Percentiles rank a stretch among this genome's conserved stretches.
Evolutionary conservation across 2,888 invertebrate species (phyloP).

Genomic region (Phengaris alcon): DNA sequence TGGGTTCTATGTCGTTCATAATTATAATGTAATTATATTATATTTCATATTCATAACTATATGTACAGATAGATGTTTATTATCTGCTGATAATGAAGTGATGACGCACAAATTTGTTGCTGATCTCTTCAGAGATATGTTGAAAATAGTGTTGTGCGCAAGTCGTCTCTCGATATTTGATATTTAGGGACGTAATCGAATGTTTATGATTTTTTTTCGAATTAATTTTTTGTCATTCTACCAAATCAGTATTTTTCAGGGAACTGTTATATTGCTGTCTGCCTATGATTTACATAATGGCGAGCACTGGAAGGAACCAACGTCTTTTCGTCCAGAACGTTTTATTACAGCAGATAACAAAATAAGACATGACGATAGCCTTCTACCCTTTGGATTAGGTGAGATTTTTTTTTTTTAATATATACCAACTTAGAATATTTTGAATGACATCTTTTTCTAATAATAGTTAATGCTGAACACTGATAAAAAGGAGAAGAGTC

Average conservation of each 20-base stretch:
- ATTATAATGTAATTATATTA: too few relatives aligned
- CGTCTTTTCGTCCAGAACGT: slow-evolving; percentile 81
- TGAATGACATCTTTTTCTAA: too few relatives aligned
- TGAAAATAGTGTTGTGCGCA: background rate
- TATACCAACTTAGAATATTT: background rate
- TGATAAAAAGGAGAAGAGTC: background rate
- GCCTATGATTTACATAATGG: slow-evolving; percentile 82
- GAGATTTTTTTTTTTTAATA: slow-evolving; percentile 42
- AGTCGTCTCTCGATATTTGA: background rate
- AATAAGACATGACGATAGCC: slow-evolving; percentile 63
- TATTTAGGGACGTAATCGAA: background rate
- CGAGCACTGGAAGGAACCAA: slow-evolving; percentile 79
- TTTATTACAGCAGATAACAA: slow-evolving; percentile 80
- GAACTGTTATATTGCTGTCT: slow-evolving; percentile 80
- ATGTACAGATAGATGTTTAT: too few relatives aligned
- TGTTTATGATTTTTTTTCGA: too few relatives aligned
- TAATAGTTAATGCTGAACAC: background rate
- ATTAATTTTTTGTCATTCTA: too few relatives aligned
- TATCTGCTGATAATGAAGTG: background rate
- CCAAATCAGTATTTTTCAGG: slow-evolving; percentile 51
- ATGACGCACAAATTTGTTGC: background rate
- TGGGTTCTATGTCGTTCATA: too few relatives aligned
- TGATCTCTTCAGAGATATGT: background rate
- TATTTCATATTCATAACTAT: too few relatives aligned
- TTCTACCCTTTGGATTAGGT: slow-evolving; percentile 78